Evolutionary conservation across 2,888 invertebrate species (phyloP).

Genomic region (Drosophila anomelani): DNA sequence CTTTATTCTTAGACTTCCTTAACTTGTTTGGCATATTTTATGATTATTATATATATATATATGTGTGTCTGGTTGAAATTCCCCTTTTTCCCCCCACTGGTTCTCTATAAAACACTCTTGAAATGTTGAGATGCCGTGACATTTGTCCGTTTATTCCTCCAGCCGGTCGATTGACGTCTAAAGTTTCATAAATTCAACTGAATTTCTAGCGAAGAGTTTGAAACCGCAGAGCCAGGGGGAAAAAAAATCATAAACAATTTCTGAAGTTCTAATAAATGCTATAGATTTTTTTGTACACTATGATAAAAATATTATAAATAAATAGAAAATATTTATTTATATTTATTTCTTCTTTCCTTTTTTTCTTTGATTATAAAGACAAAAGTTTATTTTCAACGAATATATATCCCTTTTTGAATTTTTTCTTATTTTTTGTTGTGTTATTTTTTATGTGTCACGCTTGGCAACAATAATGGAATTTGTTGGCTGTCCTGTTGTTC

Average conservation of each 20-base stretch:
- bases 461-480: slow-evolving; percentile 50
- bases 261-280: slow-evolving; percentile 1
- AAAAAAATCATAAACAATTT: slow-evolving; percentile 8
- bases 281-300: not conserved
- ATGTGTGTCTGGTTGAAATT: not conserved
- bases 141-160: slow-evolving; percentile 61
- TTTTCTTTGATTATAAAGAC: slow-evolving; percentile 46
- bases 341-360: not conserved
- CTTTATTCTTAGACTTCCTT: slow-evolving; percentile 15
- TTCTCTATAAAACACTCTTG: slow-evolving; percentile 21
- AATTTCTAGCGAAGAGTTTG: slow-evolving; percentile 56
- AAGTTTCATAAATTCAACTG: slow-evolving; percentile 80
- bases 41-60: not conserved
- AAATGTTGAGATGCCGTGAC: slow-evolving; percentile 64
- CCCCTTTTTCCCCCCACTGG: not conserved
- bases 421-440: not conserved
- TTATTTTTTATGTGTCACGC: slow-evolving; percentile 57
- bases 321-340: no score
- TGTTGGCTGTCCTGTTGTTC: slow-evolving; percentile 15
- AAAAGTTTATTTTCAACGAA: slow-evolving; percentile 66
- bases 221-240: not conserved
- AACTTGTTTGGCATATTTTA: slow-evolving; percentile 39
- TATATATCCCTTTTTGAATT: not conserved
- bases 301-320: no score
- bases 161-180: slow-evolving; percentile 56